Base-by-base conservation (phyloP, 2,113 vertebrate genomes). In the Varanus salvator region DNA sequence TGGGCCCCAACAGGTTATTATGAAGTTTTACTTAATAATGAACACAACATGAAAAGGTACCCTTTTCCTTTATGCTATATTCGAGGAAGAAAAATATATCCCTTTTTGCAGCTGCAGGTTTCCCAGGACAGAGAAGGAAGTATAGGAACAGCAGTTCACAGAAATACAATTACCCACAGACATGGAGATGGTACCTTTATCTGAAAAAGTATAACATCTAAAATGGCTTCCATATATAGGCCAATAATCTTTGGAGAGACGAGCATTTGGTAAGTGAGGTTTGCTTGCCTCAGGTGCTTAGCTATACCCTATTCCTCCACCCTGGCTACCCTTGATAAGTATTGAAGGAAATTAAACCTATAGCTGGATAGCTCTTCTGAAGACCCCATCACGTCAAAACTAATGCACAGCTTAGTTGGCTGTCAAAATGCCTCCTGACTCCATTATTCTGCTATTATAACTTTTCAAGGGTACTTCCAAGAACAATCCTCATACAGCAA, bases 391-490 rank as follows among this genome's bases (percentile, higher is more conserved):
- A 2, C 9, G 31, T n/a, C 31, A 19, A 8, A 60, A 60, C 38
- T 48, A 84, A 91, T 54, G 7, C 88, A 89, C 91, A 72, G 0
- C 1, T 89, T 92, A 75, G 80, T 90, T 95, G 57, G 66, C 14
- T 92, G 1, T 11, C 44, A 31, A 0, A 75, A 60, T 85, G 85
- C 15, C 54, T 89, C 90, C 14, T 90, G 25, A 12, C 64, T 83
- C 29, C 84, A n/a, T 21, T 87, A 74, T 52, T 84, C 0, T 52
- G 11, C 14, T 75, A 75, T 68, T 15, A 66, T 78, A 48, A 90
- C 87, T 77, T 94, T 60, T 71, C 44, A 92, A 89, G 44, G 72
- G 60, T 88, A 8, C 0, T 91, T 87, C 25, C 29, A 29, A 90
- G 38, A 85, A 71, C 76, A 82, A 93, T 0, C 38, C 1, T 80